A percentile compares a stretch with the other conserved stretches of the same genome.
Evolutionary conservation across 1,140 invertebrate genomes (phyloP).

Genomic region (Latrodectus geometricus): DNA sequence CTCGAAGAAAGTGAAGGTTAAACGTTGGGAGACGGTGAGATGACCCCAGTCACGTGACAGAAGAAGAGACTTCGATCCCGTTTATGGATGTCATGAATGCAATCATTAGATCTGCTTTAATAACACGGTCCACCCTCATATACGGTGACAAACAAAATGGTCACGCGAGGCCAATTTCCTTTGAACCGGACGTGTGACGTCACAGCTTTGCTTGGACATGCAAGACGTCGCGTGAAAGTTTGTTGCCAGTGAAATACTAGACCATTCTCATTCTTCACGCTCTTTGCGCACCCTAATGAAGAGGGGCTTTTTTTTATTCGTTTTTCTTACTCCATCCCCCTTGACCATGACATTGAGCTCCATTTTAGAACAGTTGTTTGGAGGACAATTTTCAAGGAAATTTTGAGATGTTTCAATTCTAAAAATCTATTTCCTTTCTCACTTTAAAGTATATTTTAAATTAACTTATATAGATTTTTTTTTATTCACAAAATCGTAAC

Average conservation of each 20-base stretch:
- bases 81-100: slow-evolving; percentile 21
- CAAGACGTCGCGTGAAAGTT: slow-evolving; percentile 36
- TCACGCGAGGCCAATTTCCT: slow-evolving; percentile 41
- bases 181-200: slow-evolving; percentile 47
- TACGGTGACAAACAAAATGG: slow-evolving; percentile 38
- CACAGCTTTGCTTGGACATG: background rate
- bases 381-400: too few species aligned
- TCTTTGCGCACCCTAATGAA: slow-evolving; percentile 20
- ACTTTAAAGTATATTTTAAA: too few species aligned
- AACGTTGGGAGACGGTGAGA: too few species aligned
- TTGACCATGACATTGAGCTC: slow-evolving; percentile 37
- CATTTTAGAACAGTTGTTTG: too few species aligned
- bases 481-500: too few species aligned
- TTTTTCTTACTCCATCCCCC: background rate
- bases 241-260: slow-evolving; percentile 1
- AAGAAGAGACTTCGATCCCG: too few species aligned
- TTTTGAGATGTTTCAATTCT: too few species aligned
- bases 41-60: too few species aligned
- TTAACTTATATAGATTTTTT: too few species aligned
- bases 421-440: too few species aligned
- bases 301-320: background rate
- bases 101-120: slow-evolving; percentile 39
- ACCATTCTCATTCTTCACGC: slow-evolving; percentile 10
- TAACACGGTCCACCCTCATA: slow-evolving; percentile 22
- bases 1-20: too few species aligned